A percentile compares a stretch with the other conserved stretches of the same genome.
Evolutionary conservation across 2,113 vertebrate genomes (phyloP).

Genomic region (Gyps fulvus): DNA sequence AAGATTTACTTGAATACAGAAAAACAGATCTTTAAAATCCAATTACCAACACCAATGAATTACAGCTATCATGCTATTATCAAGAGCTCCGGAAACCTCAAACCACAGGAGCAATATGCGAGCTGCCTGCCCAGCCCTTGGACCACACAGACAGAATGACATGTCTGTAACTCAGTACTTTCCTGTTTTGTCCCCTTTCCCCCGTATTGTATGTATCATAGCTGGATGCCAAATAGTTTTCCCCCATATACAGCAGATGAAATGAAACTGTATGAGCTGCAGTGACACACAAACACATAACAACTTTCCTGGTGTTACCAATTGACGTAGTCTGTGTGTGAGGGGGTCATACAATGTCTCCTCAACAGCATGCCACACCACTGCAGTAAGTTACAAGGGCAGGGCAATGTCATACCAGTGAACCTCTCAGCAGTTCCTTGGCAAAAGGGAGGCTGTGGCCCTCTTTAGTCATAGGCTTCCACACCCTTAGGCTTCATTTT

Average conservation of each 20-base stretch:
- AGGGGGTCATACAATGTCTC: accelerated
- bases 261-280: neutral
- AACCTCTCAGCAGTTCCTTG: neutral
- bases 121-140: neutral
- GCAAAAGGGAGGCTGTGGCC: conserved; percentile 14
- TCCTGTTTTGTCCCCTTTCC: neutral
- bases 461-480: conserved; percentile 28
- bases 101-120: neutral
- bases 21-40: neutral
- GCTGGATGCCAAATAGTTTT: neutral
- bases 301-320: accelerated
- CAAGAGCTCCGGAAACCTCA: neutral
- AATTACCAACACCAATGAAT: neutral
- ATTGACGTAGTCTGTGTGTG: accelerated
- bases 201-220: neutral
- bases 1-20: neutral
- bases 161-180: neutral
- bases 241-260: neutral
- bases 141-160: neutral
- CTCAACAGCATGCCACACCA: accelerated
- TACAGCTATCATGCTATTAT: neutral
- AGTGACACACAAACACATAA: accelerated
- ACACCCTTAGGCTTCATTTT: conserved; percentile 22
- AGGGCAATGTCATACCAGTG: neutral
- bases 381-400: neutral